These are phyloP conservation scores for Antennarius maculatus DNA, from an alignment of 2,797 vertebrate genomes.

Conservation along the genomic window DNA sequence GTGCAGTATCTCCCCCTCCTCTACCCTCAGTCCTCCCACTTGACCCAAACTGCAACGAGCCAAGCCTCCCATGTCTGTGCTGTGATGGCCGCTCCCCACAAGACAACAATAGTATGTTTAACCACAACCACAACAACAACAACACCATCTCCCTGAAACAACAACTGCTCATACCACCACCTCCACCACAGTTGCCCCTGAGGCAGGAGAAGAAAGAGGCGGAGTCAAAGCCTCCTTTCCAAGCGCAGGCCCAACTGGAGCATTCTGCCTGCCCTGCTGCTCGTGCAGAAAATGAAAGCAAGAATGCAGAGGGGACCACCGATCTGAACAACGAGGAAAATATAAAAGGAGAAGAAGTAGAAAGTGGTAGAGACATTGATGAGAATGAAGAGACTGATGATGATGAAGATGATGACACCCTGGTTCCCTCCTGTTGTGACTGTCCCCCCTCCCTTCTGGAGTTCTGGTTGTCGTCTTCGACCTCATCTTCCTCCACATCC, in stretches of 20 bases:
- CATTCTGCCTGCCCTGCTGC: constrained; percentile 36
- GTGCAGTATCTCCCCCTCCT: constrained; percentile 36
- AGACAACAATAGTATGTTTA: constrained; percentile 85
- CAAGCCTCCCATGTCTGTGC: constrained; percentile 89
- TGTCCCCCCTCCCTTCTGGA: constrained; percentile 83
- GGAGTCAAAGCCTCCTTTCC: constrained; percentile 42
- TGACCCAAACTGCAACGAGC: constrained; percentile 93
- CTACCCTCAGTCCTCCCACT: constrained; percentile 66
- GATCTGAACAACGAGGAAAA: constrained; percentile 71
- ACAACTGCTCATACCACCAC: constrained; percentile 78
- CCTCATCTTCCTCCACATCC: constrained; percentile 90
- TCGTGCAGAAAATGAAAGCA: constrained; percentile 45
- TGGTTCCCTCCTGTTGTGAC: constrained; percentile 83
- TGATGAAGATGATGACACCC: constrained; percentile 81
- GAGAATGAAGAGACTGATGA: constrained; percentile 67
- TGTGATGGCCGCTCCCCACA: constrained; percentile 85
- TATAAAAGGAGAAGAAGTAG: constrained; percentile 62
- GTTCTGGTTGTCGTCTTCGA: constrained; percentile 83
- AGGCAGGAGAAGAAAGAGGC: constrained; percentile 63
- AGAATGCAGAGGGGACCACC: constrained; percentile 49
- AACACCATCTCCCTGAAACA: constrained; percentile 82
- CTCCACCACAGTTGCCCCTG: constrained; percentile 58
- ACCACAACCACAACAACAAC: constrained; percentile 84
- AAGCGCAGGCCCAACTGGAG: constrained; percentile 58
- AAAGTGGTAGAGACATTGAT: constrained; percentile 73